Percentiles rank a stretch among this genome's conserved stretches.
Conservation (phyloP, 2,888 invertebrate species). For the Masnerella sp. region DNA sequence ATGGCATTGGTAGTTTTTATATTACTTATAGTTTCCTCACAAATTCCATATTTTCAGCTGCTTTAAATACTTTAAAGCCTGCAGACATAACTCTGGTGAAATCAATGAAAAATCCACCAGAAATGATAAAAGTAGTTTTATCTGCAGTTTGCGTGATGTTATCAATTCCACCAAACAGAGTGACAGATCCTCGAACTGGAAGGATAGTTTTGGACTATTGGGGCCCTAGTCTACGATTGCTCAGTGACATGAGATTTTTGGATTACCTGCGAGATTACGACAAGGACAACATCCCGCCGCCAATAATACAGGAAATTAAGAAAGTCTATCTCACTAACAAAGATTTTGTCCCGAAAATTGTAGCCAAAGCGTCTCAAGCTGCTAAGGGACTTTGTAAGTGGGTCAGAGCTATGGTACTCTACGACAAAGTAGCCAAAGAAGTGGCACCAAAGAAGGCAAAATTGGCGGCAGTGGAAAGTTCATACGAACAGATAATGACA, state of each 20-base stretch:
- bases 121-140: conserved; percentile 90
- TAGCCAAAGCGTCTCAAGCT: conserved; percentile 94
- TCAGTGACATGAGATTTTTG: conserved; percentile 90
- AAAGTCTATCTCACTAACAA: conserved; percentile 79
- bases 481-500: conserved; percentile 89
- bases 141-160: conserved; percentile 94
- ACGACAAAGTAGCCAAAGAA: conserved; percentile 89
- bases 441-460: conserved; percentile 92
- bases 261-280: conserved; percentile 87
- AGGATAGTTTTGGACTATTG: conserved; percentile 88
- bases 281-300: conserved; percentile 88
- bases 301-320: conserved; percentile 80
- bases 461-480: conserved; percentile 87
- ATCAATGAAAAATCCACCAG: conserved; percentile 93
- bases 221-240: conserved; percentile 89
- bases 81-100: conserved; percentile 91
- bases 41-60: conserved; percentile 77
- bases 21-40: not conserved
- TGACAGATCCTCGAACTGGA: conserved; percentile 85
- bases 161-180: conserved; percentile 86
- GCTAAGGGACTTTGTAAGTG: conserved; percentile 95
- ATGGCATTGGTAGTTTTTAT: too few species aligned
- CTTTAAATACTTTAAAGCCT: conserved; percentile 91
- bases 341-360: conserved; percentile 87
- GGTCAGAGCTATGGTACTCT: conserved; percentile 94